These are phyloP conservation scores for Tursiops truncatus DNA, from an alignment of 2,113 vertebrate genomes.

Conservation along the genomic window DNA sequence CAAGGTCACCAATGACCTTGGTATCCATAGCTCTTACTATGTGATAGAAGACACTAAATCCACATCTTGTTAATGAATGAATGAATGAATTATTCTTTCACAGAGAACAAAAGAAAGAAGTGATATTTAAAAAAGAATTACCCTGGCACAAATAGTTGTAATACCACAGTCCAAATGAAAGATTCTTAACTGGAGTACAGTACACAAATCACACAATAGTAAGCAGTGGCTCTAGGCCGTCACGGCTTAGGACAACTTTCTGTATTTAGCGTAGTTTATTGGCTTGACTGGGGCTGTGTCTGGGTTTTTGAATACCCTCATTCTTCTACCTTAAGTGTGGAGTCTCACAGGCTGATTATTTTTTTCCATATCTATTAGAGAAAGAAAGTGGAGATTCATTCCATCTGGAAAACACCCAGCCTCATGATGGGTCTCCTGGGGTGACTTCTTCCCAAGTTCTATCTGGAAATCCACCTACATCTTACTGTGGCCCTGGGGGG, in stretches of 20 bases:
- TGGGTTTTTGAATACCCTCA: not conserved
- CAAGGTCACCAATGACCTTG: not conserved
- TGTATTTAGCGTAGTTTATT: not conserved
- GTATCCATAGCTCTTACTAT: not conserved
- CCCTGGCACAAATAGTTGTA: not conserved
- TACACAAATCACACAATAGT: accelerated
- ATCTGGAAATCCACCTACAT: not conserved
- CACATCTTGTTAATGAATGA: not conserved
- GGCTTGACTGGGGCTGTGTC: not conserved
- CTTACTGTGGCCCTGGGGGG: not conserved
- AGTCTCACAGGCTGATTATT: not conserved
- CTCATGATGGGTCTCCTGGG: not conserved
- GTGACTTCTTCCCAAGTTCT: not conserved
- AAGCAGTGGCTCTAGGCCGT: not conserved
- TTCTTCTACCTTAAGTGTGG: not conserved
- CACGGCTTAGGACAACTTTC: not conserved
- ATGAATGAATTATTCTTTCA: not conserved
- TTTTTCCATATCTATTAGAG: not conserved
- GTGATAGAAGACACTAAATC: not conserved
- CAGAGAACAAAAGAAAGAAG: not conserved
- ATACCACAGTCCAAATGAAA: not conserved
- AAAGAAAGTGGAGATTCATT: not conserved
- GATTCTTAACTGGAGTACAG: not conserved
- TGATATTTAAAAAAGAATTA: not conserved
- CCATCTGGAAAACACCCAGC: not conserved